Conservation (phyloP, 2,888 invertebrate genomes). For the Brassicogethes aeneus region DNA sequence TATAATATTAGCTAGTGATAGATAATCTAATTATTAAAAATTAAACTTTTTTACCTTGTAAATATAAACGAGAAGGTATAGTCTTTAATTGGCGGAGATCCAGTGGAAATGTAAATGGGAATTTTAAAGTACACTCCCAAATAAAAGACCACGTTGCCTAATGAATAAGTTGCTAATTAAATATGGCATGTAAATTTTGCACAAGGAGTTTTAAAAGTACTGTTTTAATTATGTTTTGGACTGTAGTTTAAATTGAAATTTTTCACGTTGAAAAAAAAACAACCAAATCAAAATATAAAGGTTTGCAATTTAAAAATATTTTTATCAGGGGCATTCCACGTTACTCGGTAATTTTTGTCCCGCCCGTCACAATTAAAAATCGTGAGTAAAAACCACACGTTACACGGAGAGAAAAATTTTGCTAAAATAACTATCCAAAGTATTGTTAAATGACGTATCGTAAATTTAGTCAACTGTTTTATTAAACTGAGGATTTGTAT, state of each 20-base stretch:
- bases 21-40: too few relatives aligned
- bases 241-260: constrained; percentile 1
- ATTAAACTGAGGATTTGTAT: too few relatives aligned
- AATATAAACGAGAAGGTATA: too few relatives aligned
- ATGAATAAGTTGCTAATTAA: constrained; percentile 11
- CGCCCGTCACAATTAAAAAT: too few relatives aligned
- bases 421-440: too few relatives aligned
- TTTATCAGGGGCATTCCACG: not conserved
- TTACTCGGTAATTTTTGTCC: too few relatives aligned
- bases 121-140: constrained; percentile 10
- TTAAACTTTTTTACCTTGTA: too few relatives aligned
- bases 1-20: too few relatives aligned
- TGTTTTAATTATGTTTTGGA: constrained; percentile 1
- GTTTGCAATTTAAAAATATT: not conserved
- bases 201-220: constrained; percentile 1
- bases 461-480: too few relatives aligned
- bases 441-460: too few relatives aligned
- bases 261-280: not conserved
- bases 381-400: too few relatives aligned
- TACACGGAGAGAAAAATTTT: too few relatives aligned
- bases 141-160: constrained; percentile 19
- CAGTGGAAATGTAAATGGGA: constrained; percentile 13
- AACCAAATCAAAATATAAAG: not conserved
- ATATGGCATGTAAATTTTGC: constrained; percentile 7
- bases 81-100: not conserved